A percentile compares a stretch with the other conserved stretches of the same genome.
phyloP scores from a whole-genome alignment of 2,797 vertebrate species.

The Ctenosaura bakeri region DNA sequence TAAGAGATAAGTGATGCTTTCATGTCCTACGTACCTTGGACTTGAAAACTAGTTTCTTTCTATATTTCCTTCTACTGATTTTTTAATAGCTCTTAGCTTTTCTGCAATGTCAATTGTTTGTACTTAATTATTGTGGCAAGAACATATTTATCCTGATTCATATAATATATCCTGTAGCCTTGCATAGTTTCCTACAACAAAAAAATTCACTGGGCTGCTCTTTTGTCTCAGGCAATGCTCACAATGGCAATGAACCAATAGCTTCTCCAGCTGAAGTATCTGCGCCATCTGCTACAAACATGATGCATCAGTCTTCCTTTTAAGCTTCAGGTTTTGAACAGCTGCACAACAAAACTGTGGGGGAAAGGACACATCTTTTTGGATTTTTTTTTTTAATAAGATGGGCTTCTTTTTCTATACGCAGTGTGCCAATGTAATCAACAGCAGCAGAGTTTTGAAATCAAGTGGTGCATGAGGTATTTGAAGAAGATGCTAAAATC shows the following conservation, averaged over 20 bases:
- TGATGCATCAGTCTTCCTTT: conserved; percentile 16
- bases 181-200: conserved; percentile 24
- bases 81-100: background rate
- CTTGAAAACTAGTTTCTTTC: background rate
- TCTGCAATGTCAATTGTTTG: background rate
- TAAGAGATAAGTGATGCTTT: no score
- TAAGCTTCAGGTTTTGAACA: conserved; percentile 30
- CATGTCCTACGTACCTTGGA: background rate
- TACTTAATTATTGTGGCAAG: background rate
- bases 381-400: background rate
- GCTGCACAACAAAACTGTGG: conserved; percentile 20
- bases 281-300: conserved; percentile 57
- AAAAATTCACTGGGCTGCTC: conserved; percentile 20
- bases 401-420: background rate
- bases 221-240: background rate
- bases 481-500: no score
- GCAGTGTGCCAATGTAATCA: background rate
- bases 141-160: background rate
- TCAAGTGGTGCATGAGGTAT: no score
- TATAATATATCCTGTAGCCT: background rate
- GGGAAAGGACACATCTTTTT: background rate
- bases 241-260: conserved; percentile 54
- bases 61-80: background rate
- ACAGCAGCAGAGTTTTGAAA: background rate
- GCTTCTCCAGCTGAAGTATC: conserved; percentile 46